These are phyloP conservation scores for Altica lythri DNA, from an alignment of 2,888 invertebrate genomes.

Conservation along the genomic window DNA sequence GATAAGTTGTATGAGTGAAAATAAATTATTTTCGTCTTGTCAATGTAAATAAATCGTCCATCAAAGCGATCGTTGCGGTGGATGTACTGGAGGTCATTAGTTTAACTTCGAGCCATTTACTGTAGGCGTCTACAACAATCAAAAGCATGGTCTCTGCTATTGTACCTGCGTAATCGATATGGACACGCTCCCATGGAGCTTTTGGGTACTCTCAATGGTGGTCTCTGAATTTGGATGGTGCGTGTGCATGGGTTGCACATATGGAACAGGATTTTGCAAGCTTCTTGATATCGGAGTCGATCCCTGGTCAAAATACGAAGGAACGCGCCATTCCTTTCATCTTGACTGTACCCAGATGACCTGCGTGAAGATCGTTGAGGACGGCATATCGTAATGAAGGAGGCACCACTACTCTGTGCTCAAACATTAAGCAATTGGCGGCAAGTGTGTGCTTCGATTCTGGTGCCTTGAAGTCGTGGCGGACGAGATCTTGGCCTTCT, in stretches of 20 bases:
- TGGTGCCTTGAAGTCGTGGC: no score
- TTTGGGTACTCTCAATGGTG: no score
- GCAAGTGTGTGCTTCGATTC: constrained; percentile 29
- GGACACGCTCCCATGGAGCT: no score
- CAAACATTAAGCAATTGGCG: constrained; percentile 28
- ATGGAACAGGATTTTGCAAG: constrained; percentile 36
- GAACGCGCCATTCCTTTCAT: constrained; percentile 43
- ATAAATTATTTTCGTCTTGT: no score
- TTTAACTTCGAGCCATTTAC: no score
- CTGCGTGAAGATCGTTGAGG: constrained; percentile 23
- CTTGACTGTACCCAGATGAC: constrained; percentile 42
- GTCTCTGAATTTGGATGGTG: constrained; percentile 35
- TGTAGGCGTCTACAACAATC: no score
- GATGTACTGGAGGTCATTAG: background rate
- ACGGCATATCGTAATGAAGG: background rate
- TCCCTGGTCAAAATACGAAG: constrained; percentile 22
- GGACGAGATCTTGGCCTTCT: no score
- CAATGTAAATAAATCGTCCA: background rate
- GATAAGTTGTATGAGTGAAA: no score
- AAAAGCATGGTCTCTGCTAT: constrained; percentile 30
- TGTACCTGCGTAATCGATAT: no score
- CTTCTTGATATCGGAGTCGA: constrained; percentile 41
- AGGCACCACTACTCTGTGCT: constrained; percentile 37
- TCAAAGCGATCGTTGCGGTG: background rate
- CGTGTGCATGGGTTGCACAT: constrained; percentile 28